These are phyloP conservation scores for Rhagium mordax DNA, from an alignment of 2,888 invertebrate species.

Conservation along the genomic window DNA sequence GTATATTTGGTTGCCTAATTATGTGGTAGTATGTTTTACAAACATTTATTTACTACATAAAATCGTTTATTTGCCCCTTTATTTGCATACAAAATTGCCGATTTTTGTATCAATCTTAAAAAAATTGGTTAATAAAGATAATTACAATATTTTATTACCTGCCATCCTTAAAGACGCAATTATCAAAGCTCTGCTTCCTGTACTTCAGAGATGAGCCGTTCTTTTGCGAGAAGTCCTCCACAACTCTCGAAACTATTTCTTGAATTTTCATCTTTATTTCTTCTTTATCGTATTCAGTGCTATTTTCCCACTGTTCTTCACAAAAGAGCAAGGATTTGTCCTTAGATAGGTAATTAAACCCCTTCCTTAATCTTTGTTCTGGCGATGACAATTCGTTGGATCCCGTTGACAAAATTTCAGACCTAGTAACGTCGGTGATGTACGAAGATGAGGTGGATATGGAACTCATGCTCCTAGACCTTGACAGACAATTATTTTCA, in stretches of 20 bases:
- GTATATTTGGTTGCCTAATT: no score
- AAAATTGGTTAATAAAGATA: no score
- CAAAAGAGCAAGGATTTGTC: slow-evolving; percentile 53
- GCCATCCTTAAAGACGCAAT: slow-evolving; percentile 72
- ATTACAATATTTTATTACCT: no score
- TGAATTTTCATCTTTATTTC: slow-evolving; percentile 69
- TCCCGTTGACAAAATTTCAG: slow-evolving; percentile 47
- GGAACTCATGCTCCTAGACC: slow-evolving; percentile 41
- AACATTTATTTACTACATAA: no score
- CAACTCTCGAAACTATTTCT: slow-evolving; percentile 67
- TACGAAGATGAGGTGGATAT: slow-evolving; percentile 49
- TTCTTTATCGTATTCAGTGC: slow-evolving; percentile 52
- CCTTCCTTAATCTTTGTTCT: slow-evolving; percentile 38
- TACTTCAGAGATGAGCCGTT: slow-evolving; percentile 46
- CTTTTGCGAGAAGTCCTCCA: slow-evolving; percentile 68
- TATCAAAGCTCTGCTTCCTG: slow-evolving; percentile 67
- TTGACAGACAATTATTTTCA: slow-evolving; percentile 1
- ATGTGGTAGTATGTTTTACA: no score
- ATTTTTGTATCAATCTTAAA: no score
- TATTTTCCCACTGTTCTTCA: slow-evolving; percentile 37
- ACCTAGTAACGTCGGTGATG: slow-evolving; percentile 45
- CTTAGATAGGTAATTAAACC: slow-evolving; percentile 52
- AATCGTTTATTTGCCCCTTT: no score
- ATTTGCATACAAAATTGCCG: no score
- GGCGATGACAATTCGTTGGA: slow-evolving; percentile 35